Evolutionary conservation across 2,888 invertebrate species (phyloP).

Genomic region (Ecliptopera silaceata): DNA sequence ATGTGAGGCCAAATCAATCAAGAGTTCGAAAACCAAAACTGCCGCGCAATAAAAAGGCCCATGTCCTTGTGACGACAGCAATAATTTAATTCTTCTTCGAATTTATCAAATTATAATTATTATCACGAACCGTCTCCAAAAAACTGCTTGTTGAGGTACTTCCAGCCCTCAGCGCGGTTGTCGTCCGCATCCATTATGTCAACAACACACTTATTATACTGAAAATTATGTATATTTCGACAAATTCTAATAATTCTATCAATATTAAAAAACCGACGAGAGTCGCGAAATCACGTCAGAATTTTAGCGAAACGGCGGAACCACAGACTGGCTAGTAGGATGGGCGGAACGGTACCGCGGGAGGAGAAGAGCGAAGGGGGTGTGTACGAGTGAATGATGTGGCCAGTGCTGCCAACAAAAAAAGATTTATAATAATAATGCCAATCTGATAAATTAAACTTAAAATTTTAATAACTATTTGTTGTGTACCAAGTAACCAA

Average conservation of each 20-base stretch:
- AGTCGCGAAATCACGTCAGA: too few species aligned
- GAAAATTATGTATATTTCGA: conserved; percentile 25
- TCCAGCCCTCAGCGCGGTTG: conserved; percentile 78
- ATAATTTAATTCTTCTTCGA: conserved; percentile 40
- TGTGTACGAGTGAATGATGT: too few species aligned
- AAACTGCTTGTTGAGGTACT: conserved; percentile 78
- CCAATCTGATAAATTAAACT: too few species aligned
- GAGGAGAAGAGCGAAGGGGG: too few species aligned
- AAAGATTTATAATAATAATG: too few species aligned
- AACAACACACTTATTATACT: conserved; percentile 24
- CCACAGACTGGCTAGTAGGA: too few species aligned
- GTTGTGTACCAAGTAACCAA: too few species aligned
- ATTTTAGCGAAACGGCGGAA: too few species aligned
- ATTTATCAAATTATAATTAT: conserved; percentile 39
- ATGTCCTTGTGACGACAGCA: conserved; percentile 53
- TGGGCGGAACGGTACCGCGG: too few species aligned
- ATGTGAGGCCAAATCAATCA: conserved; percentile 11
- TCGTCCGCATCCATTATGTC: conserved; percentile 63
- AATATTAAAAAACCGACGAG: background rate
- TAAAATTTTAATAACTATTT: too few species aligned
- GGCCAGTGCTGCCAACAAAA: too few species aligned
- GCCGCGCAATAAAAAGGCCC: conserved; percentile 12
- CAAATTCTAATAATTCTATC: background rate
- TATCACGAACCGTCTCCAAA: conserved; percentile 75
- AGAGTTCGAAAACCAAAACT: conserved; percentile 16